A percentile compares a stretch with the other conserved stretches of the same genome.
phyloP scores from a whole-genome alignment of 30 jellyfish, hydroid and myxozoan species.

The Nemopilema nomurai region DNA sequence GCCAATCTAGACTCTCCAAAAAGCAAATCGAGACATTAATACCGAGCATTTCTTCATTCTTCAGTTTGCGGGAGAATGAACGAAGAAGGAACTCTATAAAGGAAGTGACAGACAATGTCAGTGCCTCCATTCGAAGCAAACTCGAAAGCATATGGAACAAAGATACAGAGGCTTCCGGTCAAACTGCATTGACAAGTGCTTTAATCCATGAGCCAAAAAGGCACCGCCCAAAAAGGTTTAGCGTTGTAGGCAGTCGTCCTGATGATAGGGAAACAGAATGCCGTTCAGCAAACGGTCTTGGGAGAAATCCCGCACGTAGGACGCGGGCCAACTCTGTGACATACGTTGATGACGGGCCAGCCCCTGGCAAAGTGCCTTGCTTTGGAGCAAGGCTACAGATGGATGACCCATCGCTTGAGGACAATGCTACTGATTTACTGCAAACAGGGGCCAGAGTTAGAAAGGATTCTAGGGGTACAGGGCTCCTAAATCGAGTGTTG shows the following conservation, averaged over 20 bases:
- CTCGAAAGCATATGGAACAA: slow-evolving; percentile 7
- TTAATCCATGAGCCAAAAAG: not conserved
- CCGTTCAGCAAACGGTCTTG: not conserved
- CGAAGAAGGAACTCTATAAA: slow-evolving; percentile 10
- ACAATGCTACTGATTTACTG: not conserved
- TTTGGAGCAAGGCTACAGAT: slow-evolving; percentile 15
- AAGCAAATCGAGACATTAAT: slow-evolving; percentile 6
- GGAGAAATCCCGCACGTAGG: not conserved
- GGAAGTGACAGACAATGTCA: slow-evolving; percentile 18
- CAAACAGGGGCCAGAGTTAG: not conserved
- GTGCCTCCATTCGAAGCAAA: slow-evolving; percentile 12
- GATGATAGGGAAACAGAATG: too few species aligned
- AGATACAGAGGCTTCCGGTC: not conserved
- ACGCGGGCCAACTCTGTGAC: not conserved
- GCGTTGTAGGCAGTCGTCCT: not conserved
- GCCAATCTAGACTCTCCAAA: not conserved
- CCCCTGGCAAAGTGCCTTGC: slow-evolving; percentile 5
- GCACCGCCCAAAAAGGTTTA: not conserved
- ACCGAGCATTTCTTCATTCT: slow-evolving; percentile 38
- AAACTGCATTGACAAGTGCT: not conserved
- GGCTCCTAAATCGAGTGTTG: slow-evolving; percentile 22
- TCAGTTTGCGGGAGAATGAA: slow-evolving; percentile 13
- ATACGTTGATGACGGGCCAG: not conserved
- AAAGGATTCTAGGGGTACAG: not conserved
- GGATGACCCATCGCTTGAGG: not conserved